Evolutionary conservation across 2,888 invertebrate species (phyloP).

Genomic region (Fragum fragum): DNA sequence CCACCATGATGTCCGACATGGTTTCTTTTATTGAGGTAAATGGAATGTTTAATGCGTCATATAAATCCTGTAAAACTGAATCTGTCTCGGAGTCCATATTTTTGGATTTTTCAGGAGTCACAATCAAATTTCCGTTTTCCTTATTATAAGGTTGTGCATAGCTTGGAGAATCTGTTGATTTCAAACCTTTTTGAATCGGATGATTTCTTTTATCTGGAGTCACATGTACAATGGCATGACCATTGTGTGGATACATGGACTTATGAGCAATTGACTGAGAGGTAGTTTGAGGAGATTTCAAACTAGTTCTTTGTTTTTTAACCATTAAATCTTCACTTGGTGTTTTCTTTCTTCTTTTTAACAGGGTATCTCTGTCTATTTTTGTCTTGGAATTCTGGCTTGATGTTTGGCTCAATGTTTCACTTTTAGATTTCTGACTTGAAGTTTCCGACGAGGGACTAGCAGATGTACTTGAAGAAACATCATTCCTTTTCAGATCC

Average conservation of each 20-base stretch:
- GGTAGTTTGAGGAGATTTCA: neutral
- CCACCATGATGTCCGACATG: constrained; percentile 56
- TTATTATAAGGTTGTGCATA: constrained; percentile 6
- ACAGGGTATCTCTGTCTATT: neutral
- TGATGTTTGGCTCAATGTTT: neutral
- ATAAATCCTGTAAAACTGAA: constrained; percentile 64
- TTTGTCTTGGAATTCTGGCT: neutral
- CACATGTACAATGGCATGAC: neutral
- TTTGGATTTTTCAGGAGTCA: neutral
- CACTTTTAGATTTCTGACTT: neutral
- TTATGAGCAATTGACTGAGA: no score
- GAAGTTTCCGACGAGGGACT: neutral
- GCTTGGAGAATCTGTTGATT: neutral
- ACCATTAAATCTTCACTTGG: neutral
- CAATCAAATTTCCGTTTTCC: neutral
- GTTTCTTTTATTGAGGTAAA: constrained; percentile 38
- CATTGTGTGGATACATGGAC: neutral
- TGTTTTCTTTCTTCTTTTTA: neutral
- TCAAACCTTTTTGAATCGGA: neutral
- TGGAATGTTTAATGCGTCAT: constrained; percentile 70
- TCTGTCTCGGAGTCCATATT: constrained; percentile 18
- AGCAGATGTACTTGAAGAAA: neutral
- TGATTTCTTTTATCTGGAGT: neutral
- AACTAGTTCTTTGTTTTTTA: neutral
- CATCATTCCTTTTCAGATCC: neutral